These are phyloP conservation scores for Nysson spinosus DNA, from an alignment of 2,888 invertebrate species.

Conservation along the genomic window DNA sequence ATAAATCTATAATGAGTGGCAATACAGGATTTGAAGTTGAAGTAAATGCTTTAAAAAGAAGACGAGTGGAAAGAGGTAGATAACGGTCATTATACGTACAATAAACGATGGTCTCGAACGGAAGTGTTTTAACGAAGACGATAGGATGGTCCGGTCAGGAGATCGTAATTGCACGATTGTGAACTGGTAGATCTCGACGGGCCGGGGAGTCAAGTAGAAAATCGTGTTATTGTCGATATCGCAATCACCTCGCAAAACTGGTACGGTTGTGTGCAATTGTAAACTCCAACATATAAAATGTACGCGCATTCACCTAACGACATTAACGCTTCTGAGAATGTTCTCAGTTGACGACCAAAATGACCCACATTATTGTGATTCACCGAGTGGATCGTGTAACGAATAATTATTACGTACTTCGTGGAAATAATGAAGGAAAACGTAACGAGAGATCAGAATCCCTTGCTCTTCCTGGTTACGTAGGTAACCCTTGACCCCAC, in stretches of 20 bases:
- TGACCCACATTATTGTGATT: slow-evolving; percentile 16
- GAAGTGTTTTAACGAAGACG: slow-evolving; percentile 43
- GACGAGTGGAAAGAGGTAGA: slow-evolving; percentile 10
- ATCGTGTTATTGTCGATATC: slow-evolving; percentile 61
- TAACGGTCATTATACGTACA: slow-evolving; percentile 27
- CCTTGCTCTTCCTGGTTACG: slow-evolving; percentile 16
- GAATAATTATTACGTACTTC: slow-evolving; percentile 36
- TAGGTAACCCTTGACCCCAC: slow-evolving; percentile 24
- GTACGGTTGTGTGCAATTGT: slow-evolving; percentile 8
- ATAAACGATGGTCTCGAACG: slow-evolving; percentile 15
- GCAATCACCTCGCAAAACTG: slow-evolving; percentile 38
- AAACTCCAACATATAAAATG: slow-evolving; percentile 9
- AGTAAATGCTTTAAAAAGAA: slow-evolving; percentile 10
- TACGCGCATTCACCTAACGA: not conserved
- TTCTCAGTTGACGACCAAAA: slow-evolving; percentile 4
- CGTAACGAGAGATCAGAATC: slow-evolving; percentile 8
- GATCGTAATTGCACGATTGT: slow-evolving; percentile 46
- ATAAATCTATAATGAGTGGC: too few relatives aligned
- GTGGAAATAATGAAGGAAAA: slow-evolving; percentile 15
- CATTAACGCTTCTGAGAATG: slow-evolving; percentile 27
- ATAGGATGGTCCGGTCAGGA: slow-evolving; percentile 24
- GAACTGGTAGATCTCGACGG: slow-evolving; percentile 17
- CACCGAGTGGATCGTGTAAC: slow-evolving; percentile 22
- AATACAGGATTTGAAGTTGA: slow-evolving; percentile 8
- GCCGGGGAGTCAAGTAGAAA: slow-evolving; percentile 50